These are phyloP conservation scores for Gallinago media DNA, from an alignment of 2,113 vertebrate genomes.

Conservation along the genomic window DNA sequence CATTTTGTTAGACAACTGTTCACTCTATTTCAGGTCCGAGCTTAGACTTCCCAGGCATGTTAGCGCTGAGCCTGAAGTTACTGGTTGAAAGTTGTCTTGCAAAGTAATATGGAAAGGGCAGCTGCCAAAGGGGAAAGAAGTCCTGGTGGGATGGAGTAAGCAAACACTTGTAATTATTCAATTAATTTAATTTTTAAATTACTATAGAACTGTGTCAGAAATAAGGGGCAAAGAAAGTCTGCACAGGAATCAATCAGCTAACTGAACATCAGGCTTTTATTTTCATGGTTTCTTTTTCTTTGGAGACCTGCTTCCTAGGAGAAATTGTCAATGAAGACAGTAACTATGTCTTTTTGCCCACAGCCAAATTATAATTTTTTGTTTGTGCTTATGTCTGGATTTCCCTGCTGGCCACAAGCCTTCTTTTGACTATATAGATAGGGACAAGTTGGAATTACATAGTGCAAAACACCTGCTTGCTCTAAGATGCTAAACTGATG, in stretches of 20 bases:
- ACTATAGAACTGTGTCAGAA: background rate
- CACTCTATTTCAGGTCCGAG: background rate
- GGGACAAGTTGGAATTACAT: background rate
- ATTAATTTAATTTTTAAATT: background rate
- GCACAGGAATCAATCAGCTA: background rate
- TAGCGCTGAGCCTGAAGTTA: background rate
- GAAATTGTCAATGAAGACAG: background rate
- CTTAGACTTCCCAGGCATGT: background rate
- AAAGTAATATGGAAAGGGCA: background rate
- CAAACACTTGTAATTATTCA: background rate
- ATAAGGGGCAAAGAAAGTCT: background rate
- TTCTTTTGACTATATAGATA: background rate
- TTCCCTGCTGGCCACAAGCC: background rate
- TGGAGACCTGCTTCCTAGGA: background rate
- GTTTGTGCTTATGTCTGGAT: background rate
- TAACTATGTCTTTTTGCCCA: background rate
- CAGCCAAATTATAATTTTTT: background rate
- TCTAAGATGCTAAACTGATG: conserved; percentile 1
- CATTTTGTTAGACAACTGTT: background rate
- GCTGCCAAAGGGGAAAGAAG: background rate
- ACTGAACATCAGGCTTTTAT: background rate
- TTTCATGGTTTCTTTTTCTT: background rate
- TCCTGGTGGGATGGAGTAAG: background rate
- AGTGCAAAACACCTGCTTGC: background rate
- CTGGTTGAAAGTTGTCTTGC: background rate